Evolutionary conservation across 1,140 invertebrate species (phyloP), one percentile per base, ranked within the genome.

Genomic region (Venustaconcha ellipsiformis): DNA sequence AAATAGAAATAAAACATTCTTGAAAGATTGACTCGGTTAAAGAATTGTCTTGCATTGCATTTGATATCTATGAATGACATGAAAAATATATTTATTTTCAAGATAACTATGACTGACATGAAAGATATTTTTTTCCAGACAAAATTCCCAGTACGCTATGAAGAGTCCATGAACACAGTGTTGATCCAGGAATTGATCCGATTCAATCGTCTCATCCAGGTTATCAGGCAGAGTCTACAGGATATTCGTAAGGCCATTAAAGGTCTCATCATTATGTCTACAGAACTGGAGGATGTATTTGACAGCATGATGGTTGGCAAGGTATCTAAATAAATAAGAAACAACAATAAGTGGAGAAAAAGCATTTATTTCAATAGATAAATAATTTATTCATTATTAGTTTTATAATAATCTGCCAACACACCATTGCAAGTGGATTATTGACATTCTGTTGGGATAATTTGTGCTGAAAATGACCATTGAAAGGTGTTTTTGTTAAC

Each of bases 231-330:
- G 14, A 89, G 86, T 62, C 82, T 90, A 17, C 82, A 82, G 69
- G 88, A 90, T 72, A 88, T 90, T 20, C 81, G 86, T 55, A 90
- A 87, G 74, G 89, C 89, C 56, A 89, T 90, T 76, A 88, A 89
- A 67, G 89, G 89, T 30, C 74, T 89, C 30, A 85, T 90, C 11
- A 80, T 90, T 0, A 90, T 90, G 89, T 89, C 88, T 5, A 64
- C 83, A 12, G 87, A 90, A 66, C 81, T 90, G 6, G 88, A 90
- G 81, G 88, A 90, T 63, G 86, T 90, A 23, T 90, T 90, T 82
- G 86, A 89, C 64, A 87, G 85, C 70, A 90, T 90, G 87, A 86
- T 90, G 81, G 88, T 90, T 76, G 90, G 90, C 14, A 95, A 93
- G 91, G 88, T 89, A 77, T 37, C 6, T 12, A 8, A 18, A 62